Evolutionary conservation across 2,888 invertebrate species (phyloP).

Genomic region (Synergus umbraculus): DNA sequence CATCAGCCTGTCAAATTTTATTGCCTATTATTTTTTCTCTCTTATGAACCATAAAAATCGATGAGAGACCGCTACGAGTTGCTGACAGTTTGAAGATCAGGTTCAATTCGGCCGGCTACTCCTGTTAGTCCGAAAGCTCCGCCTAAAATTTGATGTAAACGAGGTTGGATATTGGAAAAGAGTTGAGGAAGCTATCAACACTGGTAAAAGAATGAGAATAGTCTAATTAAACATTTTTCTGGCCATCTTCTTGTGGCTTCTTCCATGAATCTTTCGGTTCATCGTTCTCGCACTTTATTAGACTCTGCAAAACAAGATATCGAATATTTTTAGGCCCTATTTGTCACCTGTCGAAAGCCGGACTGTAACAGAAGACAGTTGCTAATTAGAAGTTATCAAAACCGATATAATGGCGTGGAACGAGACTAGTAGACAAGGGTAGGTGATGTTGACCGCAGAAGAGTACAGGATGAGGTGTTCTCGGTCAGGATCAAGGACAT

Average conservation of each 20-base stretch:
- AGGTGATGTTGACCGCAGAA: conserved; percentile 49
- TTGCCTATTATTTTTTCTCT: conserved; percentile 40
- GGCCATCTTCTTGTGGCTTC: background rate
- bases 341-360: background rate
- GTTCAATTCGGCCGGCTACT: background rate
- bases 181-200: background rate
- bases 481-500: conserved; percentile 70
- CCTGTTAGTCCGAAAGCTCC: background rate
- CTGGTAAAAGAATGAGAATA: background rate
- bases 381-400: conserved; percentile 60
- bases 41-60: conserved; percentile 28
- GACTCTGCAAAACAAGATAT: background rate
- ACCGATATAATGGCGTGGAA: background rate
- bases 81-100: conserved; percentile 5
- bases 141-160: conserved; percentile 25
- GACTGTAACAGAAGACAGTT: conserved; percentile 54
- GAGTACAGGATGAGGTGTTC: conserved; percentile 60
- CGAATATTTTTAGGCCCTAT: background rate
- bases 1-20: conserved; percentile 53
- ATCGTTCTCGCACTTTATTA: background rate
- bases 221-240: background rate
- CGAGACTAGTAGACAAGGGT: conserved; percentile 1
- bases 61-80: conserved; percentile 14
- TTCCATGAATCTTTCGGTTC: background rate
- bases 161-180: conserved; percentile 20